phyloP scores from a whole-genome alignment of 2,797 vertebrate genomes.

The Pipistrellus kuhlii region DNA sequence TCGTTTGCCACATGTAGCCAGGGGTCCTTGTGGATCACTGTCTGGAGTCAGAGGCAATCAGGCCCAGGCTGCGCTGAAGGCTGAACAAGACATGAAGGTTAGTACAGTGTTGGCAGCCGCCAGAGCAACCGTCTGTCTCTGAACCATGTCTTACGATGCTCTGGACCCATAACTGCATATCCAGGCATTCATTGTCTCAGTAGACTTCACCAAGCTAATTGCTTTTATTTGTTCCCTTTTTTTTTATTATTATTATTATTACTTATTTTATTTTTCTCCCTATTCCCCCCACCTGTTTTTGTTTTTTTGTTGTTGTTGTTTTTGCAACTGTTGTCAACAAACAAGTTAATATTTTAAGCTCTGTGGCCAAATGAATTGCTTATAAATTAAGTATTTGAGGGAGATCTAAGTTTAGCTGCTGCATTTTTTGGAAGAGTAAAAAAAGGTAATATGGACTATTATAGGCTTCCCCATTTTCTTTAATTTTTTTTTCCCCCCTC shows the following conservation, averaged over 20 bases:
- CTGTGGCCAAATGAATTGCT: constrained; percentile 60
- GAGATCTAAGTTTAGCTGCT: constrained; percentile 73
- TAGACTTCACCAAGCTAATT: constrained; percentile 10
- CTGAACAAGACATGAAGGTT: constrained; percentile 96
- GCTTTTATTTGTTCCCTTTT: constrained; percentile 7
- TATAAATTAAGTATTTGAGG: constrained; percentile 64
- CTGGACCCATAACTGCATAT: constrained; percentile 71
- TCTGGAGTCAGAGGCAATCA: constrained; percentile 93
- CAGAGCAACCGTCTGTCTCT: constrained; percentile 82
- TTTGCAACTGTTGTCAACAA: constrained; percentile 3
- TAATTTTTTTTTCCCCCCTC: neutral
- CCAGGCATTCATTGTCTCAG: constrained; percentile 69
- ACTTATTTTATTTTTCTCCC: neutral
- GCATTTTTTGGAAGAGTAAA: constrained; percentile 49
- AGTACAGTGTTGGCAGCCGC: constrained; percentile 85
- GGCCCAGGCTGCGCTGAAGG: constrained; percentile 93
- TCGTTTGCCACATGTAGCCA: constrained; percentile 91
- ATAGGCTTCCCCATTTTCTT: neutral
- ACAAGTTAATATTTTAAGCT: constrained; percentile 65
- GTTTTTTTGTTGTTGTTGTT: neutral
- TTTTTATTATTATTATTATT: neutral
- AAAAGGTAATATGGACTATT: constrained; percentile 14
- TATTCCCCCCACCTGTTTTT: neutral
- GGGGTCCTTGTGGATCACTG: constrained; percentile 92
- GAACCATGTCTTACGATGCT: constrained; percentile 78